Percentiles rank a stretch among this genome's conserved stretches.
Evolutionary conservation across 2,888 invertebrate species (phyloP).

Genomic region (Noctuana brunneofusca): DNA sequence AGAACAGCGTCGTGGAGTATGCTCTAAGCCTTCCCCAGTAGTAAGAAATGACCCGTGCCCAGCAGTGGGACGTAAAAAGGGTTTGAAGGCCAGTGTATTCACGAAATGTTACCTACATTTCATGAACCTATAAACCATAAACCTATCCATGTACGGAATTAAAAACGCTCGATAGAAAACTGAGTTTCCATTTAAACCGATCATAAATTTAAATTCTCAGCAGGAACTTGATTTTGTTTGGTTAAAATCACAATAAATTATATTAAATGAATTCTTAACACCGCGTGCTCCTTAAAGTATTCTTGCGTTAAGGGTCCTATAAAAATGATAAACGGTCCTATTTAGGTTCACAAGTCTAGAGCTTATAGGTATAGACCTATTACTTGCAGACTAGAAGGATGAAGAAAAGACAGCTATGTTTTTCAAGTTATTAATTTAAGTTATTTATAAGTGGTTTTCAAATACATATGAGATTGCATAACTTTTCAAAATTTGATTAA

Average conservation of each 20-base stretch:
- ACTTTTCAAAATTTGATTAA: no score
- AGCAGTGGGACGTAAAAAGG: no score
- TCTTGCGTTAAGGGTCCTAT: slow-evolving; percentile 56
- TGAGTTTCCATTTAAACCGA: slow-evolving; percentile 21
- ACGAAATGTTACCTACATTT: no score
- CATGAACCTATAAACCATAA: no score
- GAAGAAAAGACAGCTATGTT: neutral
- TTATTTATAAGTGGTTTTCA: no score
- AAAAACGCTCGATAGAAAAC: slow-evolving; percentile 17
- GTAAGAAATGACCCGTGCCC: no score
- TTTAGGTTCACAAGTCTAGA: slow-evolving; percentile 1
- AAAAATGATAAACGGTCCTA: slow-evolving; percentile 62
- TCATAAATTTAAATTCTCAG: slow-evolving; percentile 55
- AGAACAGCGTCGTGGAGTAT: no score
- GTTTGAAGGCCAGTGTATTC: no score
- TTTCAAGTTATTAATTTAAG: no score
- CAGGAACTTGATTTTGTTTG: slow-evolving; percentile 68
- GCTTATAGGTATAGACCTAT: neutral
- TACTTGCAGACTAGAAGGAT: neutral
- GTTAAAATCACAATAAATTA: slow-evolving; percentile 70
- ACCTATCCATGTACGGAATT: no score
- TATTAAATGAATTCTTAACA: slow-evolving; percentile 55
- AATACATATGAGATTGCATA: no score
- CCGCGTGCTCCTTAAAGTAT: slow-evolving; percentile 58
- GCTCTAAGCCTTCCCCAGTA: no score